These are phyloP conservation scores for Eupsittula cactorum DNA, from an alignment of 2,113 vertebrate species.

Conservation along the genomic window DNA sequence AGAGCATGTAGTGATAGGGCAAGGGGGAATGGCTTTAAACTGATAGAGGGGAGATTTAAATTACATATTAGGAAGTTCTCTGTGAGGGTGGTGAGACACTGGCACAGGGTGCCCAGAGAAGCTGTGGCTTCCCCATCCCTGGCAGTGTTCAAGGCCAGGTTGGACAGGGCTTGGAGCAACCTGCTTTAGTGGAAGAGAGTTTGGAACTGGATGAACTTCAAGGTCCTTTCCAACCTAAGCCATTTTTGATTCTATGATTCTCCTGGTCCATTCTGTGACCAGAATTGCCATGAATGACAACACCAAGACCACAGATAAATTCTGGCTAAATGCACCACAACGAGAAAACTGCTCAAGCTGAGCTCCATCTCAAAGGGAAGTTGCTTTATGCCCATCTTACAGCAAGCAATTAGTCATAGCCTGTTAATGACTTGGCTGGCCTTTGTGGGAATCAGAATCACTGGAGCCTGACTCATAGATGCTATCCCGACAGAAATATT, in stretches of 20 bases:
- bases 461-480: not conserved
- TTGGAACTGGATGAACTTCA: not conserved
- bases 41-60: not conserved
- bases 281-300: not conserved
- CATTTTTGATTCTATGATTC: not conserved
- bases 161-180: not conserved
- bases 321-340: not conserved
- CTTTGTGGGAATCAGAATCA: not conserved
- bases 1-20: not conserved
- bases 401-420: constrained; percentile 24
- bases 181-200: not conserved
- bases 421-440: constrained; percentile 45
- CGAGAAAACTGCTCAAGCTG: not conserved
- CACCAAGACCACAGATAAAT: not conserved
- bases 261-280: not conserved
- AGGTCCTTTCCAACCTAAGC: not conserved
- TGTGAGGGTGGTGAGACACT: not conserved
- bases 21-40: not conserved
- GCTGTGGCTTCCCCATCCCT: not conserved
- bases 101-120: not conserved
- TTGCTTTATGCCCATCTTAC: not conserved
- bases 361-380: not conserved
- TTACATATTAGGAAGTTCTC: not conserved
- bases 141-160: not conserved
- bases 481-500: not conserved